Percentiles rank a stretch among this genome's conserved stretches.
phyloP scores from a whole-genome alignment of 1,140 invertebrate species.

The Tenebrio molitor region DNA sequence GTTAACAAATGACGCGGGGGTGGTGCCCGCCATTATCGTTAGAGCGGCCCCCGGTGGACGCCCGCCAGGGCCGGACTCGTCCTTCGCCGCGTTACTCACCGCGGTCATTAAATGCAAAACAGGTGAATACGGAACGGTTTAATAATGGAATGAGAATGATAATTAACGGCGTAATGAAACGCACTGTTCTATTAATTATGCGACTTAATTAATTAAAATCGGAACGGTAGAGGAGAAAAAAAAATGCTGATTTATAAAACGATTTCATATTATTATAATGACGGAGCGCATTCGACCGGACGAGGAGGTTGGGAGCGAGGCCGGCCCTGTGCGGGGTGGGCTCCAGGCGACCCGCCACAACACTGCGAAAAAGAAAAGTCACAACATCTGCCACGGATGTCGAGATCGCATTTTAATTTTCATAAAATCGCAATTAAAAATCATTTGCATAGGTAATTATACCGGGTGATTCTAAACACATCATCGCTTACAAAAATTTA shows the following conservation, averaged over 20 bases:
- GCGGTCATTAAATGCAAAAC: slow-evolving; percentile 22
- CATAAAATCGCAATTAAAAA: too few species aligned
- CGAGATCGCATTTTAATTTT: too few species aligned
- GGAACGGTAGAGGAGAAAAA: slow-evolving; percentile 17
- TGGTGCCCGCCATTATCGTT: slow-evolving; percentile 59
- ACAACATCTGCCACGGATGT: too few species aligned
- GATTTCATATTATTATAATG: slow-evolving; percentile 37
- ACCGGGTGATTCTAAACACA: too few species aligned
- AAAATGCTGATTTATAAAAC: slow-evolving; percentile 2
- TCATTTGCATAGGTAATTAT: too few species aligned
- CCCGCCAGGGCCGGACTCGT: not conserved
- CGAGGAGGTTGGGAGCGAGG: slow-evolving; percentile 4
- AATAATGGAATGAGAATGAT: slow-evolving; percentile 31
- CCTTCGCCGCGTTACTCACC: not conserved
- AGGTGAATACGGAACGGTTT: slow-evolving; percentile 28
- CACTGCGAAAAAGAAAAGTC: too few species aligned
- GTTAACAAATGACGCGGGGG: slow-evolving; percentile 59
- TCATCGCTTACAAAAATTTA: too few species aligned
- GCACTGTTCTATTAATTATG: slow-evolving; percentile 25
- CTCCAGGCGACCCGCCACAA: too few species aligned
- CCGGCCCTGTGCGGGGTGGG: too few species aligned
- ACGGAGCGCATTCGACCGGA: slow-evolving; percentile 20
- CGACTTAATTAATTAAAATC: slow-evolving; percentile 29
- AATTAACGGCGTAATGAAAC: slow-evolving; percentile 13
- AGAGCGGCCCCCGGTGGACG: slow-evolving; percentile 39